A percentile compares a stretch with the other conserved stretches of the same genome.
Evolutionary conservation across 2,888 invertebrate species (phyloP).

Genomic region (Orchesellides sinensis): DNA sequence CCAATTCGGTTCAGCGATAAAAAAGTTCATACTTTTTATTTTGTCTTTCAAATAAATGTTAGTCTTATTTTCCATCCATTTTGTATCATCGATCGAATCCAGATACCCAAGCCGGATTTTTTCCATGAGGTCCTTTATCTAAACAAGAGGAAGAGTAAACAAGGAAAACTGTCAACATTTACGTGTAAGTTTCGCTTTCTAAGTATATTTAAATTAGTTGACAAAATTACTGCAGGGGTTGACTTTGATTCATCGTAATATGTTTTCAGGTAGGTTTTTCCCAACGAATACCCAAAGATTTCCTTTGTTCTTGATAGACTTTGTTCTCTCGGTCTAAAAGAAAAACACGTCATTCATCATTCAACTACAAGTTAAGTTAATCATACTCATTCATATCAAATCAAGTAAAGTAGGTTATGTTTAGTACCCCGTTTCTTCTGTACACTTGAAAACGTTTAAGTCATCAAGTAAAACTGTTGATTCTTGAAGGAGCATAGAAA

Average conservation of each 20-base stretch:
- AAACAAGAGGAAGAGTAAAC: neutral
- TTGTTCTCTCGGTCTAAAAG: neutral
- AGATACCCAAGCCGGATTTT: slow-evolving; percentile 28
- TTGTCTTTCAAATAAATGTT: slow-evolving; percentile 40
- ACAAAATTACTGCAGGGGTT: slow-evolving; percentile 23
- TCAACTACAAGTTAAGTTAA: neutral
- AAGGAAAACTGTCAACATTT: neutral
- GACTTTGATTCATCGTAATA: slow-evolving; percentile 7
- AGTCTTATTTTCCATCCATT: slow-evolving; percentile 46
- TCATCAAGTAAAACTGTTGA: slow-evolving; percentile 28
- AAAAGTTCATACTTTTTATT: slow-evolving; percentile 36
- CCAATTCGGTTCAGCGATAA: slow-evolving; percentile 14
- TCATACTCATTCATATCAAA: neutral
- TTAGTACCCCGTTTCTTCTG: slow-evolving; percentile 31
- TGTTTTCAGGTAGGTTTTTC: slow-evolving; percentile 20
- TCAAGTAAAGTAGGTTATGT: no score
- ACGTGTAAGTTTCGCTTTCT: no score
- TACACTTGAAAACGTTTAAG: slow-evolving; percentile 34
- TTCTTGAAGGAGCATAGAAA: slow-evolving; percentile 36
- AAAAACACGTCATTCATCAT: neutral
- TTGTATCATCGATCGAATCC: neutral
- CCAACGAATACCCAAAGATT: slow-evolving; percentile 37
- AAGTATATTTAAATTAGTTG: neutral
- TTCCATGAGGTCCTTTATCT: slow-evolving; percentile 24
- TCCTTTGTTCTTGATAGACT: slow-evolving; percentile 10